Base-by-base conservation (phyloP, 2,888 invertebrate genomes). In the Polydrusus cervinus region DNA sequence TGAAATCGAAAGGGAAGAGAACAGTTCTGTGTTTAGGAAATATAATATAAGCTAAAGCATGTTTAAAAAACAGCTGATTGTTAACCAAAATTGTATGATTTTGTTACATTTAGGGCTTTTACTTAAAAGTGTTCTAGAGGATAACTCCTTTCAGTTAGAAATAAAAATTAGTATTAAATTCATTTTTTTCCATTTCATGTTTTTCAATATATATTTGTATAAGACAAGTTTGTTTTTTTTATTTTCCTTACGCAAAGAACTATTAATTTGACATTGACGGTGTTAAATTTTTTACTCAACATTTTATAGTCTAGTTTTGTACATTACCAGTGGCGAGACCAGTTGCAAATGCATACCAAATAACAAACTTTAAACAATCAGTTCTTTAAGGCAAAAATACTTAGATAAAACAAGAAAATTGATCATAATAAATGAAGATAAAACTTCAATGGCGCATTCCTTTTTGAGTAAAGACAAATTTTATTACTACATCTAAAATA, bases 171-270 rank as follows among this genome's bases (percentile, higher is more conserved):
- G 69, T 74, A 69, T 71, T 73, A 61, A 57, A 62, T 71, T 78
- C 49, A 74, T 62, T 75, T 75, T 74, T 69, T 73, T 66, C 72
- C 55, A 61, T 73, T 53, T 76, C 45, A 69, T 71, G 64, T 71
- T 71, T 73, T 78, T 76, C 47, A 34, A 18, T 74, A 49, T 81
- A 81, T 79, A 80, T 78, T 81, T 81, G 78, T 81, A 82, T 80
- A 81, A 80, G 78, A 79, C 75, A 75, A 79, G 78, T 72, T 79
- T 81, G 82, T 82, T 81, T 80, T 80, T 81, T 83, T 83, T 82
- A 73, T 49, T 81, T 82, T 81, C 79, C 47, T 47, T 47, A 47
- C 47, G 16, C 80, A 81, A 80, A 81, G 81, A 83, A 83, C 61
- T 71, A 74, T 75, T 57, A 60, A 66, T 74, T 77, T 77, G 16